phyloP scores from a whole-genome alignment of 1,140 invertebrate genomes.

The Meloidogyne floridensis region DNA sequence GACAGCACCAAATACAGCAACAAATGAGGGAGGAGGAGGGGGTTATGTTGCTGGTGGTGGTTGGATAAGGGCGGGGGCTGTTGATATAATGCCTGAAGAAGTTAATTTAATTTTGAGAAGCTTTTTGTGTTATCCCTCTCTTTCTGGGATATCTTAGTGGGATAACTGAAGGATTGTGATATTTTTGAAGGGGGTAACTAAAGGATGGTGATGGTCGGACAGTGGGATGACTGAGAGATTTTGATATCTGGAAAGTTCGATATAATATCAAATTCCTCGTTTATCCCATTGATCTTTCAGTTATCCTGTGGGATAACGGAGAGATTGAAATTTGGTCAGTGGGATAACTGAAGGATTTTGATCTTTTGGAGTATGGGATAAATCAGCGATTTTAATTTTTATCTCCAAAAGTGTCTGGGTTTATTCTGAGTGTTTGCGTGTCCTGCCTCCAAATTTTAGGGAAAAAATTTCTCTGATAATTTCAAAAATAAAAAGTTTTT shows the following conservation, averaged over 20 bases:
- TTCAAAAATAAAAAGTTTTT: slow-evolving; percentile 21
- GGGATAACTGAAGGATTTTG: not conserved
- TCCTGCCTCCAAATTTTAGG: too few relatives aligned
- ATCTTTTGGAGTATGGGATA: not conserved
- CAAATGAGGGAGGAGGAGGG: not conserved
- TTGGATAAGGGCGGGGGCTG: not conserved
- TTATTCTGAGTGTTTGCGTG: not conserved
- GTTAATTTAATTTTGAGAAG: not conserved
- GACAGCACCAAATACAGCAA: not conserved
- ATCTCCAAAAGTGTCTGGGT: too few relatives aligned
- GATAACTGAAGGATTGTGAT: too few relatives aligned
- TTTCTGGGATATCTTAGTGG: too few relatives aligned
- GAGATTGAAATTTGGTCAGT: not conserved
- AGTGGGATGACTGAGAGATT: too few relatives aligned
- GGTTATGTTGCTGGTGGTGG: slow-evolving; percentile 1
- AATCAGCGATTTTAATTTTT: too few relatives aligned
- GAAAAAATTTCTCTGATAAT: not conserved
- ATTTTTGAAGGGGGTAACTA: too few relatives aligned
- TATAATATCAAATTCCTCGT: too few relatives aligned
- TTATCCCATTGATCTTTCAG: too few relatives aligned
- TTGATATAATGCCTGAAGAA: slow-evolving; percentile 8
- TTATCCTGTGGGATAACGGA: too few relatives aligned
- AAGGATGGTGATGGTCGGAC: too few relatives aligned
- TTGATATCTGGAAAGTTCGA: too few relatives aligned
- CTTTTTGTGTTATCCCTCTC: not conserved